phyloP scores from a whole-genome alignment of 2,888 invertebrate species.

The Odontomyia ornata region DNA sequence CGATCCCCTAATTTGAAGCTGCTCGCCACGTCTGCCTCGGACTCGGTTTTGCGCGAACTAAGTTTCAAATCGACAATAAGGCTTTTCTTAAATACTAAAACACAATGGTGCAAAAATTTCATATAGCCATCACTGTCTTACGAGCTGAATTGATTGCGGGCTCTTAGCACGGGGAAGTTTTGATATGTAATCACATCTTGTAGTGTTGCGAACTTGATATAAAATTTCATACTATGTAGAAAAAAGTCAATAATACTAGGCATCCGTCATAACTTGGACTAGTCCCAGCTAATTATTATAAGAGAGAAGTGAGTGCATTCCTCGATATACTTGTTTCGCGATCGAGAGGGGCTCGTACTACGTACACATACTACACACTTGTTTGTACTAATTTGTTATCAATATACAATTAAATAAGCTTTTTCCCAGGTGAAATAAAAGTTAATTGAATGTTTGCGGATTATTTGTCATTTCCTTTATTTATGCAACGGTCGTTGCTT shows the following conservation, averaged over 20 bases:
- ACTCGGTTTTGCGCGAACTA: conserved; percentile 10
- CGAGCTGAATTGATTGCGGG: neutral
- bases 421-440: conserved; percentile 5
- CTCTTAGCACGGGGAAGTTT: neutral
- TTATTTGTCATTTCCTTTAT: neutral
- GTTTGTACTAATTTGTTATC: no score
- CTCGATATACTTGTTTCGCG: no score
- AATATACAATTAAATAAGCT: neutral
- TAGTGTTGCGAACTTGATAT: neutral
- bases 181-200: neutral
- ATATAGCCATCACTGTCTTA: conserved; percentile 5
- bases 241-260: neutral
- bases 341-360: no score
- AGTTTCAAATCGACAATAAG: conserved; percentile 5
- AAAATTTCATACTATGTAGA: neutral
- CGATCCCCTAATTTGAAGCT: conserved; percentile 2
- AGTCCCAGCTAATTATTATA: no score
- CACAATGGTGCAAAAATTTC: neutral
- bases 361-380: no score
- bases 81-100: conserved; percentile 33
- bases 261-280: neutral
- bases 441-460: neutral
- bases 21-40: conserved; percentile 9
- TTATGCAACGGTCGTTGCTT: neutral
- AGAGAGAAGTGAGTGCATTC: no score